Evolutionary conservation across 2,888 invertebrate species (phyloP), one percentile per base, ranked within the genome.

Genomic region (Perizoma flavofasciatum): DNA sequence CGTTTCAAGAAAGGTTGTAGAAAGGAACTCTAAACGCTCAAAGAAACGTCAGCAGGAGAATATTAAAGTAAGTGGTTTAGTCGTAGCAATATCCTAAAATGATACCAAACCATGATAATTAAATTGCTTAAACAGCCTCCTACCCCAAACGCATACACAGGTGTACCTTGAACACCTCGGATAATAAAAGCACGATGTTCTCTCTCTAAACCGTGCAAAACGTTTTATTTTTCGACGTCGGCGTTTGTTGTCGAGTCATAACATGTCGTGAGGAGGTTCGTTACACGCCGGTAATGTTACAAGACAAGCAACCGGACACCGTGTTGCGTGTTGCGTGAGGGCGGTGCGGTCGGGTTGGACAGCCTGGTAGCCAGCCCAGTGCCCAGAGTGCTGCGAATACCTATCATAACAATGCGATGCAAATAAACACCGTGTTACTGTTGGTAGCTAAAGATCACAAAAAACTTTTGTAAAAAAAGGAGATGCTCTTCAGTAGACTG

Each of bases 211-310:
- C 22, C 22, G 8, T 6, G 11, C 48, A n/a, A 52, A 51, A 22
- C 35, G 55, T 61, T 64, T 67, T 63, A 55, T 65, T 51, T n/a
- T 56, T 49, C 33, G 71, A 78, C 81, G 81, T 79, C 80, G 82
- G 82, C 83, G 78, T 84, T 83, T 85, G 85, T 83, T 84, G 82
- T 83, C 84, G 77, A 87, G 89, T 89, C 87, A 87, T 85, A 87
- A 88, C 83, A 84, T 81, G 88, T 85, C 82, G 76, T 69, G 72
- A 73, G 77, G 79, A 77, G 83, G 81, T 79, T 79, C 74, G 82
- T 79, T 83, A 81, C 83, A 79, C 79, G 79, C 70, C 73, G 76
- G 82, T 81, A 81, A 85, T 76, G 79, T 73, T 75, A 80, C 77
- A 77, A 78, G 83, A 83, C 79, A 79, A 77, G 88, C 77, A 87